Base-by-base conservation (phyloP, 2,113 vertebrate species). In the Dryoscopus gambensis region DNA sequence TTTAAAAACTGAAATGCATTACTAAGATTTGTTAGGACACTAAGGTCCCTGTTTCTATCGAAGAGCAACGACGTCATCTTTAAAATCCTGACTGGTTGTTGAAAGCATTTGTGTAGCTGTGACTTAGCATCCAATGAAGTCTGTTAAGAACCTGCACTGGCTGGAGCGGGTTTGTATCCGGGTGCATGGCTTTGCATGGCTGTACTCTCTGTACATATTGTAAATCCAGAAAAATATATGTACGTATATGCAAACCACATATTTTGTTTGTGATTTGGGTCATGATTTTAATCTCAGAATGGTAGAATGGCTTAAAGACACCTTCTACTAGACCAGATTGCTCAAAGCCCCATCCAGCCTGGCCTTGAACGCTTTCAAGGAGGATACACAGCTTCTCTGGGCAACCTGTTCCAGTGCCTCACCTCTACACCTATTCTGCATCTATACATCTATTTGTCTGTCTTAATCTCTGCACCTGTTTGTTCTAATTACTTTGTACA, bases 381-480 rank as follows among this genome's bases (percentile, higher is more conserved):
- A 69, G 52, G 30, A 31, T 30, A 20, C 24, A 40, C 24, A 69
- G 25, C 47, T 55, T 40, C 8, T 47, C 47, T 62, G n/a, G 25
- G n/a, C 55, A 83, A 3, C 47, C 14, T 76, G 4, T 62, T 55
- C 55, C 40, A 62, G 21, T 47, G 47, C 57, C 47, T 40, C 47
- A 47, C 30, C 30, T 89, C 62, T 22, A 3, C 62, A 15, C n/a
- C 46, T 67, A 1, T 53, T 75, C 53, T 68, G 40, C 37, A 21
- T 49, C 42, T 71, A 1, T 40, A 8, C 0, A 3, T 35, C 35
- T 49, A 4, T 49, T 64, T 1, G 46, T 25, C 21, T 68, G 0
- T 30, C 55, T 37, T 35, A 31, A 47, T 74, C n/a, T 62, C 28
- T 62, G 19, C 19, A 30, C 31, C 19, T 83, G 0, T 78, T 95